Base-by-base conservation (phyloP, 1,140 invertebrate species). In the Hyphantria cunea region DNA sequence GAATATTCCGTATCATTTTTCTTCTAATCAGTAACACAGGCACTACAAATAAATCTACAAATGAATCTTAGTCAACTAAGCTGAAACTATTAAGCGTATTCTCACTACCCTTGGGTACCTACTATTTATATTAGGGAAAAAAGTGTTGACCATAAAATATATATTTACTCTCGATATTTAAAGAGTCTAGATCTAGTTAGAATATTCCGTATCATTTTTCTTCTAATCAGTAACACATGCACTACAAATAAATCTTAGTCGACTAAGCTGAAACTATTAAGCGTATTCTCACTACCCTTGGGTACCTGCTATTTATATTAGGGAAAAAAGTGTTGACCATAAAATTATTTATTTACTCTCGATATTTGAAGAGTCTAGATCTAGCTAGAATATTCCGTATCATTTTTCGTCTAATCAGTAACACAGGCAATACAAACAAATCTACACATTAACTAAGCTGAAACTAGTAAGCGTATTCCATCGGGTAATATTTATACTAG, bases 41-140 rank as follows among this genome's bases (percentile, higher is more conserved):
- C n/a, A 4, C 39, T 11, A 41, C n/a, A 47, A 47, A 47, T 14
- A 17, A 47, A 47, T 13, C 41, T n/a, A 44, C 12, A 47, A 47
- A 47, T 17, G 10, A 47, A 47, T 6, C 12, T 14, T 14, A 15
- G 6, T 47, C 13, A 14, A 14, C 3, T 17, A 17, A 47, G 44
- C 42, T 15, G 31, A 34, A 48, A 11, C 54, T 58, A 58, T 58
- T 37, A 58, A 48, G 45, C 10, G 17, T 41, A 33, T 54, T 64
- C 47, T 37, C 14, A 65, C n/a, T 47, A 52, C 41, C 50, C 45
- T 45, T 62, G 10, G 9, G 33, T n/a, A n/a, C n/a, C n/a, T 37
- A 51, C 63, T 69, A 69, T 72, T 67, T 71, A 66, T 65, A 71
- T 33, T 12, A 17, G 17, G 44, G 54, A n/a, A n/a, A n/a, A n/a